A percentile compares a stretch with the other conserved stretches of the same genome.
phyloP scores from a whole-genome alignment of 2,797 vertebrate species.

The Halcyon leucocephala region DNA sequence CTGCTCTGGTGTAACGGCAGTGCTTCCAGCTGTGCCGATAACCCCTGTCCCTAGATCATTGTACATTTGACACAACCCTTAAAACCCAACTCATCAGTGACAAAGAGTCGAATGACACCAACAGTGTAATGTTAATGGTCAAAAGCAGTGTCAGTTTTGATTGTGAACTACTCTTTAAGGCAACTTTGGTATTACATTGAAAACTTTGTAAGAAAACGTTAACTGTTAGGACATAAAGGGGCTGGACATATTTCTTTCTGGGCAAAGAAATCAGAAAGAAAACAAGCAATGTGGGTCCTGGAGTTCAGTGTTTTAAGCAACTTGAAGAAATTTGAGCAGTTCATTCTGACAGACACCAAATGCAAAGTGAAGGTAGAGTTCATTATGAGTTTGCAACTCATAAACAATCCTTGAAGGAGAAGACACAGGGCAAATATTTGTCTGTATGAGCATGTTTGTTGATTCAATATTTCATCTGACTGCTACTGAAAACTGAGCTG shows the following conservation, averaged over 20 bases:
- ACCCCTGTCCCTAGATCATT: background rate
- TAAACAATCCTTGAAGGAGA: background rate
- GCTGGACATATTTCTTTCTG: background rate
- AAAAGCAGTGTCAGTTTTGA: background rate
- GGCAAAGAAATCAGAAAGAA: background rate
- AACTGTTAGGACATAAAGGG: background rate
- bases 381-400: background rate
- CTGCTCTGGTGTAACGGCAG: background rate
- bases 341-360: background rate
- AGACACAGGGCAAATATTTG: background rate
- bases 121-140: background rate
- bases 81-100: background rate
- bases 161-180: background rate
- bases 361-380: background rate
- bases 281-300: rapidly evolving
- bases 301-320: background rate
- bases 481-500: background rate
- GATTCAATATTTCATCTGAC: background rate
- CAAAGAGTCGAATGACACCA: background rate
- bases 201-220: background rate
- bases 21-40: background rate
- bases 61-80: background rate
- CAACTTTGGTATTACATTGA: background rate
- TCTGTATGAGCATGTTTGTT: background rate
- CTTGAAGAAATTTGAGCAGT: background rate